Evolutionary conservation across 2,888 invertebrate species (phyloP).

Genomic region (Sinotaia quadrata): DNA sequence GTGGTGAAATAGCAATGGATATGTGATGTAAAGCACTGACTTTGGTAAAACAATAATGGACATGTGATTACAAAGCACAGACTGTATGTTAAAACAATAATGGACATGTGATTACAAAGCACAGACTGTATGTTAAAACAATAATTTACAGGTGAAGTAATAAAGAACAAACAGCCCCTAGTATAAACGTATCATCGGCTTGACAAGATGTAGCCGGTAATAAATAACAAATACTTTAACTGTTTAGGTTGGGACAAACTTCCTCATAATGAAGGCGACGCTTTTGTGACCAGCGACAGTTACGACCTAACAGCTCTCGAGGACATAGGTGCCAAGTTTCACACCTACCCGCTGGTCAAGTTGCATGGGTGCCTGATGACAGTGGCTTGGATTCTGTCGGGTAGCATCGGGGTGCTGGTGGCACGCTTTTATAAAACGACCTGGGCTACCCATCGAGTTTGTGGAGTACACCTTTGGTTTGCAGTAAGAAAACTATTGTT

Average conservation of each 20-base stretch:
- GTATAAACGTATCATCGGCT: too few relatives aligned
- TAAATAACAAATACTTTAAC: too few relatives aligned
- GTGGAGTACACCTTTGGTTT: constrained; percentile 69
- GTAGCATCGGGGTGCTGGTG: constrained; percentile 67
- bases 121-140: too few relatives aligned
- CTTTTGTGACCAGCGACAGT: constrained; percentile 14
- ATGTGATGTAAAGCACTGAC: too few relatives aligned
- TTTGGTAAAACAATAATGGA: too few relatives aligned
- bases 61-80: too few relatives aligned
- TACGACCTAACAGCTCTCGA: constrained; percentile 11
- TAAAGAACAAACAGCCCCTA: too few relatives aligned
- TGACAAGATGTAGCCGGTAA: too few relatives aligned
- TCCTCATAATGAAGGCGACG: constrained; percentile 4
- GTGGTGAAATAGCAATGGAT: too few relatives aligned
- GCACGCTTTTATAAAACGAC: constrained; percentile 69
- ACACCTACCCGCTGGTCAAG: constrained; percentile 76
- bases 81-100: too few relatives aligned
- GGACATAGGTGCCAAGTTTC: constrained; percentile 7
- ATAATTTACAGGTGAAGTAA: too few relatives aligned
- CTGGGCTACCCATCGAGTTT: constrained; percentile 63
- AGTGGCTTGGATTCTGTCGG: constrained; percentile 70
- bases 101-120: too few relatives aligned
- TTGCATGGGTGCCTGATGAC: constrained; percentile 68
- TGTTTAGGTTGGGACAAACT: constrained; percentile 3
- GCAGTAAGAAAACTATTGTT: constrained; percentile 55